phyloP scores from a whole-genome alignment of 1,140 invertebrate species.

The Euborellia annulipes region DNA sequence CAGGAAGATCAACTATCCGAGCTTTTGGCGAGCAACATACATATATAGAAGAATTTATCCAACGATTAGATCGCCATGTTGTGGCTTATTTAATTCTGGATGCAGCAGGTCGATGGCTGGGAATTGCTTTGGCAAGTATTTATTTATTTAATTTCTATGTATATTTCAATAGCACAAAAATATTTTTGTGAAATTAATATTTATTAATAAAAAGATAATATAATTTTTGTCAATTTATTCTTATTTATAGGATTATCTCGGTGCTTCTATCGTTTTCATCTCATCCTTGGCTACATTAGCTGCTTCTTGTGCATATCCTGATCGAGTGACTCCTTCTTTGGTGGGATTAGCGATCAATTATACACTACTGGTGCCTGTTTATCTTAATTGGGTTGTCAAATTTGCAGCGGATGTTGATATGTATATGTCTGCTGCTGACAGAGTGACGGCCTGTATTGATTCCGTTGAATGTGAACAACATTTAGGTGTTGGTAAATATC shows the following conservation, averaged over 20 bases:
- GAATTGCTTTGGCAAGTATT: conserved; percentile 50
- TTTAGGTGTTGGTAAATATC: not conserved
- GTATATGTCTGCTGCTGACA: conserved; percentile 60
- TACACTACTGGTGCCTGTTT: conserved; percentile 62
- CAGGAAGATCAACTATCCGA: conserved; percentile 49
- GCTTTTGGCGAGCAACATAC: conserved; percentile 46
- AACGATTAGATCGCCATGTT: conserved; percentile 52
- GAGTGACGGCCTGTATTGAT: conserved; percentile 27
- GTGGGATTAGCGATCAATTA: conserved; percentile 63
- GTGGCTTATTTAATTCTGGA: conserved; percentile 62
- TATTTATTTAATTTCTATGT: conserved; percentile 6
- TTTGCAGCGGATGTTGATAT: conserved; percentile 62
- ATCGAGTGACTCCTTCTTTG: conserved; percentile 39
- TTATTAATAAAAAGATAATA: too few species aligned
- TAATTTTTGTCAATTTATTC: too few species aligned
- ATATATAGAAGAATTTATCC: conserved; percentile 45
- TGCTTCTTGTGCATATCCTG: conserved; percentile 33
- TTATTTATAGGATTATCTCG: conserved; percentile 56
- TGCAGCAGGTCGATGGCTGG: conserved; percentile 66
- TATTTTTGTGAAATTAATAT: too few species aligned
- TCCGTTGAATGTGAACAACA: not conserved
- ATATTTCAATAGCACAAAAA: too few species aligned
- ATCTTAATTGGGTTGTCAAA: conserved; percentile 67
- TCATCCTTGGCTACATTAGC: conserved; percentile 46
- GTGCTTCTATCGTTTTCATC: conserved; percentile 56